Evolutionary conservation across 1,140 invertebrate species (phyloP), one percentile per base, ranked within the genome.

Genomic region (Sweltsa coloradensis): DNA sequence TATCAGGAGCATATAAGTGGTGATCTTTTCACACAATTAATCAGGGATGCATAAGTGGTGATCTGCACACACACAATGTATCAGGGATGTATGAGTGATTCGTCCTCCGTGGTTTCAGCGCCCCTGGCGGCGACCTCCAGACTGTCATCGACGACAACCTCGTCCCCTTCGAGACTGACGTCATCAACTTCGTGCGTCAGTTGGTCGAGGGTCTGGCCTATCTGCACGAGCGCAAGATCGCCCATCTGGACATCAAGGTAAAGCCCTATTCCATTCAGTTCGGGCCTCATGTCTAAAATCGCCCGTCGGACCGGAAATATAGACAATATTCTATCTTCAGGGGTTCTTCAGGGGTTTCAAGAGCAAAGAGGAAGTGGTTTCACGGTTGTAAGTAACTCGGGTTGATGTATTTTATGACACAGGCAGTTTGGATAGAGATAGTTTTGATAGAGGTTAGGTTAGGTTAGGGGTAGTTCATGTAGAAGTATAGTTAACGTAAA

Each of bases 211-310:
- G 78, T 47, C 66, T 87, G 16, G 67, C 68, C 46, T 84, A 79
- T 63, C 71, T 86, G 50, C 83, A 86, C 66, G 71, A 76, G 36
- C 72, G 73, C 61, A 79, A 82, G 62, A 84, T 86, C 57, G 83
- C 80, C 51, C 83, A 86, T 69, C 71, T 86, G 55, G 83, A 85
- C 63, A 78, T 86, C 55, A 85, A 86, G 79, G 83, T 84, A 69
- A 26, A 29, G n/a, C n/a, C n/a, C n/a, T n/a, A n/a, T n/a, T n/a
- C n/a, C n/a, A n/a, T n/a, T n/a, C n/a, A n/a, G n/a, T n/a, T n/a
- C n/a, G n/a, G n/a, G n/a, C n/a, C n/a, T n/a, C n/a, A n/a, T n/a
- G n/a, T n/a, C n/a, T n/a, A n/a, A n/a, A n/a, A n/a, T n/a, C n/a
- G n/a, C n/a, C n/a, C n/a, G n/a, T n/a, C n/a, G n/a, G n/a, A n/a